Percentiles rank a stretch among this genome's conserved stretches.
phyloP scores from a whole-genome alignment of 1,140 invertebrate species.

The Palaemon carinicauda region DNA sequence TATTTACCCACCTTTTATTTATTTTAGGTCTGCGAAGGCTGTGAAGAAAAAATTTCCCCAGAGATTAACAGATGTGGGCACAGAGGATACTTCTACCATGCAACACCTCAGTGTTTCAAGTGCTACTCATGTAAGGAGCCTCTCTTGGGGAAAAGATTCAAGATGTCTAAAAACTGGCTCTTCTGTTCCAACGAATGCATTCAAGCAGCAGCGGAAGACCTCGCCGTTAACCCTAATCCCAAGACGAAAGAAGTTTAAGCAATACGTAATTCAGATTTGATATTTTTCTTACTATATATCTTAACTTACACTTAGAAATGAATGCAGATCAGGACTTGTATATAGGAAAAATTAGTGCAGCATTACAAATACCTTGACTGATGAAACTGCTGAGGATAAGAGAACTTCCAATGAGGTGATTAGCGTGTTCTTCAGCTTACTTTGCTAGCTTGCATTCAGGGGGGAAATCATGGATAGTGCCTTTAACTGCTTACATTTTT shows the following conservation, averaged over 20 bases:
- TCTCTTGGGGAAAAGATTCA: slow-evolving; percentile 73
- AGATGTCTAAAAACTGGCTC: slow-evolving; percentile 62
- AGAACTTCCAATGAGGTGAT: no score
- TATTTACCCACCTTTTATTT: neutral
- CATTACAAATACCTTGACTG: no score
- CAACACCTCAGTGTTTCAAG: slow-evolving; percentile 76
- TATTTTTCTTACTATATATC: no score
- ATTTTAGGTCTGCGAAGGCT: slow-evolving; percentile 75
- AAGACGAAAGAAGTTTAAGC: slow-evolving; percentile 16
- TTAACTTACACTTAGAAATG: no score
- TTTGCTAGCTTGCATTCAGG: no score
- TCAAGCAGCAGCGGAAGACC: slow-evolving; percentile 65
- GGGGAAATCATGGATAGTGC: no score
- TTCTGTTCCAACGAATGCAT: slow-evolving; percentile 71
- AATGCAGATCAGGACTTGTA: no score
- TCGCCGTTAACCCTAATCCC: slow-evolving; percentile 49
- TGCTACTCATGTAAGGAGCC: slow-evolving; percentile 78
- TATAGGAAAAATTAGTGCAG: no score
- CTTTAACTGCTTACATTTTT: no score
- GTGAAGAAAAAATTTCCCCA: slow-evolving; percentile 76
- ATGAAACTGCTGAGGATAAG: no score
- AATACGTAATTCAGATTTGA: no score
- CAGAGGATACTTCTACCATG: slow-evolving; percentile 79
- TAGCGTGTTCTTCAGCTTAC: no score
- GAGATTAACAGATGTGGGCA: slow-evolving; percentile 78